Conservation (phyloP, 2,888 invertebrate genomes). For the Pachycephus smyrnensis region DNA sequence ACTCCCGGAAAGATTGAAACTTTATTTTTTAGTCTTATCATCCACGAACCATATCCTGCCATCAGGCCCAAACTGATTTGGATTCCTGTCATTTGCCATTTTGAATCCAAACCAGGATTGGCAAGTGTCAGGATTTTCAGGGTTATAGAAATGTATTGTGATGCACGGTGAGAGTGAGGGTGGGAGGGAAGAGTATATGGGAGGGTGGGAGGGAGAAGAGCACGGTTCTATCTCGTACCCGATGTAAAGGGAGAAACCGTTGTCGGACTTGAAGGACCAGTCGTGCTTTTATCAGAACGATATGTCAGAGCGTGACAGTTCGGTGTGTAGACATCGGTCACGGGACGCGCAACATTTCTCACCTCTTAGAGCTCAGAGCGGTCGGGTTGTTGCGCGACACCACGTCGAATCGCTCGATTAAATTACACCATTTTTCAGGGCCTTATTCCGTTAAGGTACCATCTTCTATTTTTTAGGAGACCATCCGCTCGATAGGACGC, state of each 20-base stretch:
- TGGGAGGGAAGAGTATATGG: background rate
- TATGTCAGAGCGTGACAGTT: constrained; percentile 61
- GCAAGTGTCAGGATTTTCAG: background rate
- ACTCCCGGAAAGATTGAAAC: constrained; percentile 5
- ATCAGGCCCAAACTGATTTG: background rate
- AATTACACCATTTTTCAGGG: constrained; percentile 52
- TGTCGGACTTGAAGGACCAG: constrained; percentile 42
- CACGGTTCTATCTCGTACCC: background rate
- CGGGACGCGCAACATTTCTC: constrained; percentile 57
- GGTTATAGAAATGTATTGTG: background rate
- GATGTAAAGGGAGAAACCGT: constrained; percentile 22
- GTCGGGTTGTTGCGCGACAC: constrained; percentile 38
- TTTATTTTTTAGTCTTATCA: constrained; percentile 1
- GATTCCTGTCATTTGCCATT: background rate
- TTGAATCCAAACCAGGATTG: background rate
- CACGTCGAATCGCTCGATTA: constrained; percentile 53
- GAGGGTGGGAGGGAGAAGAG: too few species aligned
- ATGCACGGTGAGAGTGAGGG: too few species aligned
- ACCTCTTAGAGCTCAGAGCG: constrained; percentile 49
- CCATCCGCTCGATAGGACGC: background rate
- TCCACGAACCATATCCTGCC: background rate
- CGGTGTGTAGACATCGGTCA: constrained; percentile 63
- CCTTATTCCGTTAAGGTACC: constrained; percentile 19
- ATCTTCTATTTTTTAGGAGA: background rate
- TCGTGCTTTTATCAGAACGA: constrained; percentile 62